These are phyloP conservation scores for Tiliqua scincoides DNA, from an alignment of 2,113 vertebrate species.

Conservation along the genomic window DNA sequence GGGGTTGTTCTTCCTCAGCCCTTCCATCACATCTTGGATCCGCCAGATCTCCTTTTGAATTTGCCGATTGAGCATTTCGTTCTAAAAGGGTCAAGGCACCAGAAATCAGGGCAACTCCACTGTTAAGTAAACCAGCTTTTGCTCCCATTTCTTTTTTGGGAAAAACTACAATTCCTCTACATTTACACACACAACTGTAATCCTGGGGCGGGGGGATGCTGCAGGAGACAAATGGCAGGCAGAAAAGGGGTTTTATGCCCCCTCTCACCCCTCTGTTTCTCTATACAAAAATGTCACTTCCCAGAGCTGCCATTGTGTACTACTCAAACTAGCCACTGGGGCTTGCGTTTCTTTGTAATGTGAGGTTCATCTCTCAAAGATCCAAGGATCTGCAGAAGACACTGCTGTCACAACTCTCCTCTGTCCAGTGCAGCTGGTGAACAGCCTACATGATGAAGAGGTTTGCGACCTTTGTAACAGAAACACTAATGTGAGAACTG, in stretches of 20 bases:
- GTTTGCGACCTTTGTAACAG: neutral
- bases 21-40: constrained; percentile 95
- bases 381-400: neutral
- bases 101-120: fast-evolving
- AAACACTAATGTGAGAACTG: neutral
- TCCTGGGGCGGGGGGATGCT: neutral
- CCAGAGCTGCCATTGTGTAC: neutral
- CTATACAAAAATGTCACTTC: neutral
- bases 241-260: neutral
- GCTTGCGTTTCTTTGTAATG: neutral
- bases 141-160: neutral
- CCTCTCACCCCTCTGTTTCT: neutral
- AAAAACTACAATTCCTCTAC: neutral
- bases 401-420: neutral
- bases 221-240: neutral
- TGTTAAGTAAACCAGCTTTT: neutral
- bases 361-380: neutral
- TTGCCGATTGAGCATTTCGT: constrained; percentile 87
- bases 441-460: neutral
- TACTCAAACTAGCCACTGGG: neutral
- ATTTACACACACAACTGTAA: neutral
- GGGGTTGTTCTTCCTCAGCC: constrained; percentile 90
- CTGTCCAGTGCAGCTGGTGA: neutral
- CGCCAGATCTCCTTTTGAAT: constrained; percentile 98
- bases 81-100: constrained; percentile 70